Evolutionary conservation across 2,113 vertebrate genomes (phyloP), one percentile per base, ranked within the genome.

Genomic region (Silurus glanis): DNA sequence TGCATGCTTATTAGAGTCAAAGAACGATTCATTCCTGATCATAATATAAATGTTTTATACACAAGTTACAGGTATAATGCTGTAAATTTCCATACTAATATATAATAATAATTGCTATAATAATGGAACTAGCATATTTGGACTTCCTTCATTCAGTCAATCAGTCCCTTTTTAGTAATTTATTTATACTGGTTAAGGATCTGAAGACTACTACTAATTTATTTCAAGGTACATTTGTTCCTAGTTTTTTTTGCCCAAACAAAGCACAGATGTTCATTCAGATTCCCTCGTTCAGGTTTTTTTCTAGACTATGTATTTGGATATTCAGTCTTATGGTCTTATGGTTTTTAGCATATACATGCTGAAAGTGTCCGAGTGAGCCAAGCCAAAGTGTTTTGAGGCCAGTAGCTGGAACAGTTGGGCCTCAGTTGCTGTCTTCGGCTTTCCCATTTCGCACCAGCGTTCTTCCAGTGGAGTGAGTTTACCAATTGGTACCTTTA

Each of bases 401-500:
- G 88, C 88, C 51, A 82, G 49, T 47, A 45, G 4, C 71, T 89
- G 88, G 71, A 89, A 89, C 4, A 78, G 28, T 12, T 59, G n/a
- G n/a, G 61, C 85, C 19, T 85, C 82, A 62, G 14, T 4, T 82
- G 56, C 71, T 25, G 88, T 78, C 55, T 69, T 67, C n/a, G 88
- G 88, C 78, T 71, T 85, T 17, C 83, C 88, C 45, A 78, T 58
- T 10, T 85, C 55, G 7, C 25, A 12, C 78, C 81, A 66, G 13
- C 9, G 2, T 55, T 85, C 80, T 53, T 89, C 88, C 14, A 47
- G 1, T 55, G 55, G 62, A 28, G 85, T 87, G 62, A 82, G 85
- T 21, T 85, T 76, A 66, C 62, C 74, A 62, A 49, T 83, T 56
- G 88, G 88, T 79, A 89, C 55, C 88, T 89, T 21, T 62, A 82